Conservation (phyloP, 2,113 vertebrate genomes). For the Oncorhynchus tshawytscha region DNA sequence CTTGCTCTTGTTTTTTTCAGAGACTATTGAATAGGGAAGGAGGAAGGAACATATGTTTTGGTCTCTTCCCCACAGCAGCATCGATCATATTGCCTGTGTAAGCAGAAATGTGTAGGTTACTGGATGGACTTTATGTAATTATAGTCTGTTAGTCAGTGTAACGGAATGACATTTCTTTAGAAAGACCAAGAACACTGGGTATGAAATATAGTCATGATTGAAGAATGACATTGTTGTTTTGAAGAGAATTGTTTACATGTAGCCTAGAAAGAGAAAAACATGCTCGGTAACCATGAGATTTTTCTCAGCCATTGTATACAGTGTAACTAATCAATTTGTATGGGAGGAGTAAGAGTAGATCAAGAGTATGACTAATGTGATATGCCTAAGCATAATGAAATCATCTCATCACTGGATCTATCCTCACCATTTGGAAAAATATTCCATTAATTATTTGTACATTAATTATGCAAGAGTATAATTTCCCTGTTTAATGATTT, state of each 20-base stretch:
- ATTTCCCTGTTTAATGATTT: slow-evolving; percentile 74
- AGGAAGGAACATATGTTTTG: too few relatives aligned
- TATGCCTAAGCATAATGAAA: neutral
- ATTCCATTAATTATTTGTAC: slow-evolving; percentile 70
- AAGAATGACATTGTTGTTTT: too few relatives aligned
- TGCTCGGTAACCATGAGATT: neutral
- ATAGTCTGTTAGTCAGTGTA: too few relatives aligned
- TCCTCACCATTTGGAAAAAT: slow-evolving; percentile 46
- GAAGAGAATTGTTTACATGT: neutral
- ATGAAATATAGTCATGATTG: too few relatives aligned
- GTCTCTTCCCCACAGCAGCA: too few relatives aligned
- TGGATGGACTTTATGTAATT: too few relatives aligned
- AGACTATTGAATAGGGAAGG: too few relatives aligned
- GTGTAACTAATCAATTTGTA: neutral
- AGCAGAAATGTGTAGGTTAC: too few relatives aligned
- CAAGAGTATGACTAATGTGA: neutral
- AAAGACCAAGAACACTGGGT: too few relatives aligned
- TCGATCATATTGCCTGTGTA: too few relatives aligned
- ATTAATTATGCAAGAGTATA: slow-evolving; percentile 71
- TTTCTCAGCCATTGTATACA: neutral
- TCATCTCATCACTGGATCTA: neutral
- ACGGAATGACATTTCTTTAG: too few relatives aligned
- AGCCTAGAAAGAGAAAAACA: neutral
- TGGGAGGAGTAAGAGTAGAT: neutral
- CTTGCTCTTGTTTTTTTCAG: too few relatives aligned